phyloP scores from a whole-genome alignment of 2,797 vertebrate genomes.

The Adelosebastes latens region DNA sequence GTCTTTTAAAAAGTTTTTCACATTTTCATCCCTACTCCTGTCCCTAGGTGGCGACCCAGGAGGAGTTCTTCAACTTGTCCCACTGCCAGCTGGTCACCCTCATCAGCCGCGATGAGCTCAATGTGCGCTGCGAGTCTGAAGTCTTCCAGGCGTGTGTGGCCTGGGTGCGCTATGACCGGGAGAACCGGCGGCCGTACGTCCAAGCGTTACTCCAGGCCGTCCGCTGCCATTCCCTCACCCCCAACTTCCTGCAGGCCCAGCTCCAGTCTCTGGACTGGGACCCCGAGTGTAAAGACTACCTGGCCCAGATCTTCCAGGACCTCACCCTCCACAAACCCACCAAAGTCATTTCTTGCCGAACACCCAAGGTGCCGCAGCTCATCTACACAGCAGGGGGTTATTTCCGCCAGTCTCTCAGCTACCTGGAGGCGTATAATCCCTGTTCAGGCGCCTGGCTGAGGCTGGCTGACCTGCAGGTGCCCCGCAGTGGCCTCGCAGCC shows the following conservation, averaged over 20 bases:
- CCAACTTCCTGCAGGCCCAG: conserved; percentile 93
- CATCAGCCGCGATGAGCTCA: conserved; percentile 95
- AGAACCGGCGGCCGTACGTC: conserved; percentile 88
- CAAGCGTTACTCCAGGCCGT: conserved; percentile 93
- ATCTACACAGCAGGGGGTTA: conserved; percentile 94
- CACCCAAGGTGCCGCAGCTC: conserved; percentile 91
- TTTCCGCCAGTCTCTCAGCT: conserved; percentile 91
- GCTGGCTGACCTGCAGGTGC: conserved; percentile 89
- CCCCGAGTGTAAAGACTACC: conserved; percentile 92
- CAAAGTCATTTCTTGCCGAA: conserved; percentile 82
- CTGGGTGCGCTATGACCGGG: conserved; percentile 93
- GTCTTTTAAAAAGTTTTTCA: neutral
- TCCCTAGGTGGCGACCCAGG: conserved; percentile 90
- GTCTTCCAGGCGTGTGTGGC: conserved; percentile 95
- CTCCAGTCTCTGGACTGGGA: conserved; percentile 92
- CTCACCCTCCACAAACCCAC: conserved; percentile 94
- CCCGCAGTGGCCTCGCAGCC: conserved; percentile 91
- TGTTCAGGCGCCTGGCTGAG: conserved; percentile 85
- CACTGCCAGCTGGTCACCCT: conserved; percentile 95
- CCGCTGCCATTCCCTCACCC: conserved; percentile 94
- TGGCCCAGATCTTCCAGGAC: conserved; percentile 93
- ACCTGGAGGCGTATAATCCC: conserved; percentile 91
- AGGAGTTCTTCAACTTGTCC: conserved; percentile 94
- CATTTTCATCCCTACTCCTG: neutral
- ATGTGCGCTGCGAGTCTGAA: conserved; percentile 96